phyloP scores from a whole-genome alignment of 2,113 vertebrate genomes.

The Rhabdornis inornatus region DNA sequence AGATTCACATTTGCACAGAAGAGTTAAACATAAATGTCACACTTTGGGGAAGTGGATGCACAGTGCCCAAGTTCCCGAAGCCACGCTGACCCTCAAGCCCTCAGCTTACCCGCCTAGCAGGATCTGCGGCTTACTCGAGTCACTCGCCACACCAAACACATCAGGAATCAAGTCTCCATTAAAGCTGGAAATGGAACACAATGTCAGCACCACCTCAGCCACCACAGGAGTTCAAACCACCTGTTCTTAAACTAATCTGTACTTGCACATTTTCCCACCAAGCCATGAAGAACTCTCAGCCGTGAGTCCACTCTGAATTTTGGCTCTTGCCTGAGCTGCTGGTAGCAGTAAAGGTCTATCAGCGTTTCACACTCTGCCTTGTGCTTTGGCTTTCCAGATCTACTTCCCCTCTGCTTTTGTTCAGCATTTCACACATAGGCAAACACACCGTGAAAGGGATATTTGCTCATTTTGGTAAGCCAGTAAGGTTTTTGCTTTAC shows the following conservation, averaged over 20 bases:
- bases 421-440: not conserved
- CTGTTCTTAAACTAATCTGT: not conserved
- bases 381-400: not conserved
- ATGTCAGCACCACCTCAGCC: not conserved
- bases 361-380: not conserved
- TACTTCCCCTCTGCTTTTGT: not conserved
- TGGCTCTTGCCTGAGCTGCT: not conserved
- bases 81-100: not conserved
- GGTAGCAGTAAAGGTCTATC: not conserved
- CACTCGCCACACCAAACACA: constrained; percentile 81
- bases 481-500: not conserved
- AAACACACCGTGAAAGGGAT: not conserved
- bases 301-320: not conserved
- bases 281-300: not conserved
- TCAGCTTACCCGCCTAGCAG: constrained; percentile 75
- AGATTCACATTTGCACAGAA: not conserved
- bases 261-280: not conserved
- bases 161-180: constrained; percentile 97
- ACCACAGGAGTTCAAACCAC: not conserved
- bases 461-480: not conserved
- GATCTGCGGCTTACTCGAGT: constrained; percentile 71
- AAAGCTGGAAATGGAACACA: constrained; percentile 78
- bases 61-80: not conserved
- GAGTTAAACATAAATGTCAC: not conserved
- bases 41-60: not conserved